Base-by-base conservation (phyloP, 2,797 vertebrate genomes). In the Leucoraja ocellata region DNA sequence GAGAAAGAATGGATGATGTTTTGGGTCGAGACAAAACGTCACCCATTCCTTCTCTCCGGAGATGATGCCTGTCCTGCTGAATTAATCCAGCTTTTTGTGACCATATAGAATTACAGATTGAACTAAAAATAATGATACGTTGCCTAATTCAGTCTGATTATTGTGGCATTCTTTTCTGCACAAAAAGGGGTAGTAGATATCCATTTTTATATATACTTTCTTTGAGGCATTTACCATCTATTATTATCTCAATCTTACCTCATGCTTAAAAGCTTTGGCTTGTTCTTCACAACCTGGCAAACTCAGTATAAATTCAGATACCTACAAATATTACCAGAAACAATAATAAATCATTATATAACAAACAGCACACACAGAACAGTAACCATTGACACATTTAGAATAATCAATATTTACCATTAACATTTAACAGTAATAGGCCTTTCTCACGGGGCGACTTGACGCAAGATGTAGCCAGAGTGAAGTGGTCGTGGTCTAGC, bases 241-340 rank as follows among this genome's bases (percentile, higher is more conserved):
- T 21, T 39, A 39, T 3, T 36, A 68, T 39, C 58, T 81, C 63
- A 32, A 32, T 94, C 95, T 94, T 95, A 98, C 97, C 96, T 98
- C 97, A 54, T 98, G 97, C 95, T 97, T 97, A 96, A 98, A 98
- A 36, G 97, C 97, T 80, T 96, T 97, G 93, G 97, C 96, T 58
- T 98, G 97, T 93, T 98, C 97, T 95, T 97, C 96, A 94, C 97
- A 98, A n/a, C 97, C 97, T n/a, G 97, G 97, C 93, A 98, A 96
- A 93, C 97, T 97, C 94, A 97, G 96, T 95, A 98, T 97, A 94
- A 98, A 98, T 94, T 97, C 96, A 76, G 96, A 97, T 32, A 98
- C 97, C 95, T 95, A 90, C n/a, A 39, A 65, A 90, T 74, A 58
- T 54, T n/a, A 92, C 21, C 90, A 92, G 46, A 46, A 25, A 71